Evolutionary conservation across 2,113 vertebrate species (phyloP).

Genomic region (Onychostoma macrolepis): DNA sequence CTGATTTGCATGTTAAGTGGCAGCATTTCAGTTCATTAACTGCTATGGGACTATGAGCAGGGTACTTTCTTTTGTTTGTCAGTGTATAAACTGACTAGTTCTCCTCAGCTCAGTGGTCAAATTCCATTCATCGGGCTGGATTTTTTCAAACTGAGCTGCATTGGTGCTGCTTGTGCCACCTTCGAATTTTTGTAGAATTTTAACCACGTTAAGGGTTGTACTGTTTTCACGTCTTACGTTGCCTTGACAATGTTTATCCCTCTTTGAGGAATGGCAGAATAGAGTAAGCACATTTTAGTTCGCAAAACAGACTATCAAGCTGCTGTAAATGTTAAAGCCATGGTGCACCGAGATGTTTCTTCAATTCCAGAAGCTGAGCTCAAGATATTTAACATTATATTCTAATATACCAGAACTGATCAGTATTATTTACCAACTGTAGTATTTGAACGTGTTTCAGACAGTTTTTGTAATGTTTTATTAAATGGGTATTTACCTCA

Average conservation of each 20-base stretch:
- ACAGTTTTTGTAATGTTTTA: constrained; percentile 54
- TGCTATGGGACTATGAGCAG: background rate
- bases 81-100: background rate
- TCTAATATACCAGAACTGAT: constrained; percentile 19
- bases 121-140: background rate
- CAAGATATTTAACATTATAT: constrained; percentile 31
- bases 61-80: background rate
- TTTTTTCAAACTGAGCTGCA: background rate
- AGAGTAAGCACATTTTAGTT: background rate
- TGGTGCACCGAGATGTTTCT: constrained; percentile 1
- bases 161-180: constrained; percentile 2
- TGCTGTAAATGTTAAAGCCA: constrained; percentile 57
- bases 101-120: background rate
- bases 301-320: constrained; percentile 24
- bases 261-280: constrained; percentile 32
- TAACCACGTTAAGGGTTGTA: background rate
- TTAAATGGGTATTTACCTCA: constrained; percentile 62
- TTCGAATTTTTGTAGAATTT: background rate
- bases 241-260: constrained; percentile 36
- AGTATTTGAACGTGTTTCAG: constrained; percentile 56
- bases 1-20: background rate
- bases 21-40: background rate
- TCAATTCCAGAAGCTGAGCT: background rate
- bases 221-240: background rate
- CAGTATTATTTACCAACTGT: constrained; percentile 66